phyloP scores from a whole-genome alignment of 2,797 vertebrate genomes.

The Cyclura pinguis region DNA sequence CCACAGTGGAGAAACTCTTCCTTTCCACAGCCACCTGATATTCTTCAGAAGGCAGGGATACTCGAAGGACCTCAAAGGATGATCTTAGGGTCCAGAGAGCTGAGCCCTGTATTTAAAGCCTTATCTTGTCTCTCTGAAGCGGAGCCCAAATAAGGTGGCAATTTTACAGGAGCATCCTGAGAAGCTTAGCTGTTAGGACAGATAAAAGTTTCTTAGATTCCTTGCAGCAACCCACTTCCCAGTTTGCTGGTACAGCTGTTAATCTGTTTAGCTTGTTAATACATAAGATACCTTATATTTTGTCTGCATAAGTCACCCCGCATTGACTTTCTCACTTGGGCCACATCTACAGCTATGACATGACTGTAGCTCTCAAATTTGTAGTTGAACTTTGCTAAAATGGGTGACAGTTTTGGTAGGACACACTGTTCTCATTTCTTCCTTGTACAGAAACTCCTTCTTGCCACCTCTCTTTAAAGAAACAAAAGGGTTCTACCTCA shows the following conservation, averaged over 20 bases:
- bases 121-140: background rate
- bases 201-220: background rate
- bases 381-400: no score
- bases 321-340: background rate
- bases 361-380: background rate
- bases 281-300: background rate
- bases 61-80: fast-evolving
- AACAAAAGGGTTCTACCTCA: background rate
- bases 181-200: background rate
- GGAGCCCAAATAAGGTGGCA: background rate
- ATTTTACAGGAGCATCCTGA: background rate
- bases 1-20: background rate
- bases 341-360: background rate
- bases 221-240: background rate
- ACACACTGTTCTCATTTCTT: background rate
- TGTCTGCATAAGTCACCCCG: background rate
- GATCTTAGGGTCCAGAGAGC: background rate
- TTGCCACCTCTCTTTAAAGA: background rate
- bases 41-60: background rate
- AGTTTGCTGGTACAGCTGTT: background rate
- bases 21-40: background rate
- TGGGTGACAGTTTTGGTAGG: no score
- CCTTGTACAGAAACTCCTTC: background rate
- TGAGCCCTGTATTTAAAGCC: no score
- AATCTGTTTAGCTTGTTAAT: background rate